phyloP scores from a whole-genome alignment of 1,140 invertebrate species.

The Drosophila ohnishii region DNA sequence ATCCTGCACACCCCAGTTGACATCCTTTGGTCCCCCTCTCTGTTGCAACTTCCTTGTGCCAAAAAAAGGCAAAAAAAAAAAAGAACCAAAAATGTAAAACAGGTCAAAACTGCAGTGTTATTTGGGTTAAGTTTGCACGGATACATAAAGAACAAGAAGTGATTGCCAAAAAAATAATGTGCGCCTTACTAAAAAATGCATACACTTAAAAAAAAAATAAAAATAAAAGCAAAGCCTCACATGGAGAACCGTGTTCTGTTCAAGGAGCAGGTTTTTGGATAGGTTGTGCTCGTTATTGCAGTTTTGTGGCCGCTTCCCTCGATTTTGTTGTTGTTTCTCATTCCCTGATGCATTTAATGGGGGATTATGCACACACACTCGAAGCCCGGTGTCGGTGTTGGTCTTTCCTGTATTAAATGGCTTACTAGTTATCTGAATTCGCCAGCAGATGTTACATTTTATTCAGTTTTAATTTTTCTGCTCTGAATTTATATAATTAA shows the following conservation, averaged over 20 bases:
- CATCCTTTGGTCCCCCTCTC: conserved; percentile 4
- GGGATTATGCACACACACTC: conserved; percentile 36
- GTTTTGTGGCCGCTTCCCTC: conserved; percentile 17
- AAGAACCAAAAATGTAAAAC: conserved; percentile 13
- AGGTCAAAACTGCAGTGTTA: conserved; percentile 37
- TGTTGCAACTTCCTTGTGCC: neutral
- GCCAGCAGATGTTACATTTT: conserved; percentile 15
- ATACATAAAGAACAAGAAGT: conserved; percentile 12
- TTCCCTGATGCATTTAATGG: conserved; percentile 29
- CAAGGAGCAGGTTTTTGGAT: conserved; percentile 65
- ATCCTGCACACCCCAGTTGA: neutral
- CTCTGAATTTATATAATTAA: neutral
- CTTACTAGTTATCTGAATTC: neutral
- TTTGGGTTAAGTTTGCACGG: conserved; percentile 24
- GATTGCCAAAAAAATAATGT: conserved; percentile 21
- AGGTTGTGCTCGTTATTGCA: conserved; percentile 28
- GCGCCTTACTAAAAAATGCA: conserved; percentile 10
- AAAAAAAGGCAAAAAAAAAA: conserved; percentile 1
- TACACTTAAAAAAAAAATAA: conserved; percentile 16
- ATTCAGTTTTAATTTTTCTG: neutral
- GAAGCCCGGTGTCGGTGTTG: neutral
- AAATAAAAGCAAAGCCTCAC: neutral
- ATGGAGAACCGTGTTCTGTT: conserved; percentile 35
- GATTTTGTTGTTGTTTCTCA: conserved; percentile 29
- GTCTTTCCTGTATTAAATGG: conserved; percentile 5